These are phyloP conservation scores for Galerucella calmariensis DNA, from an alignment of 2,888 invertebrate genomes.

Conservation along the genomic window DNA sequence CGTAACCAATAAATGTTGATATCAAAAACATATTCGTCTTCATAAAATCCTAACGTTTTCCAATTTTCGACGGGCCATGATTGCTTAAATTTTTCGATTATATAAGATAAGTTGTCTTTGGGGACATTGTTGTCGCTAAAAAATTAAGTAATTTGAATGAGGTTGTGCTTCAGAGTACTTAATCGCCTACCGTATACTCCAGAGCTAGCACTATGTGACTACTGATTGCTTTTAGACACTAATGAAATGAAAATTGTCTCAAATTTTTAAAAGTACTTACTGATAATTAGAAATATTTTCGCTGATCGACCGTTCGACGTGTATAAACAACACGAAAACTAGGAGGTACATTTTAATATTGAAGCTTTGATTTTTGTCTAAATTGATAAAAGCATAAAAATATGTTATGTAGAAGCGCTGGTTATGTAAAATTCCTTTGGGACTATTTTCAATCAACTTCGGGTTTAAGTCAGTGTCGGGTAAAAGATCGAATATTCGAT, in stretches of 20 bases:
- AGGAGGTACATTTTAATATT: conserved; percentile 6
- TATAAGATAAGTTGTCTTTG: conserved; percentile 28
- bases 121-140: conserved; percentile 1
- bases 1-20: conserved; percentile 80
- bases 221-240: too few species aligned
- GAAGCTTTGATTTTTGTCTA: conserved; percentile 7
- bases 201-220: too few species aligned
- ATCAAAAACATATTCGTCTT: conserved; percentile 69
- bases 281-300: background rate
- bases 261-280: background rate
- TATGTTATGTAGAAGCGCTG: conserved; percentile 17
- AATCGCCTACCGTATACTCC: too few species aligned
- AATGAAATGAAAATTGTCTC: background rate
- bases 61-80: conserved; percentile 65
- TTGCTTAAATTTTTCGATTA: conserved; percentile 53
- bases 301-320: background rate
- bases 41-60: conserved; percentile 69
- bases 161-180: too few species aligned
- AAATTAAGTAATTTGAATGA: background rate
- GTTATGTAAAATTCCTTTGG: conserved; percentile 32
- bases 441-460: conserved; percentile 19
- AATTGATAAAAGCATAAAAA: conserved; percentile 11
- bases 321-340: conserved; percentile 6
- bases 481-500: background rate
- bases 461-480: conserved; percentile 8